Percentiles rank a stretch among this genome's conserved stretches.
These are phyloP conservation scores for Aphelenchoides bicaudatus DNA, from an alignment of 2,888 invertebrate genomes.

Conservation along the genomic window DNA sequence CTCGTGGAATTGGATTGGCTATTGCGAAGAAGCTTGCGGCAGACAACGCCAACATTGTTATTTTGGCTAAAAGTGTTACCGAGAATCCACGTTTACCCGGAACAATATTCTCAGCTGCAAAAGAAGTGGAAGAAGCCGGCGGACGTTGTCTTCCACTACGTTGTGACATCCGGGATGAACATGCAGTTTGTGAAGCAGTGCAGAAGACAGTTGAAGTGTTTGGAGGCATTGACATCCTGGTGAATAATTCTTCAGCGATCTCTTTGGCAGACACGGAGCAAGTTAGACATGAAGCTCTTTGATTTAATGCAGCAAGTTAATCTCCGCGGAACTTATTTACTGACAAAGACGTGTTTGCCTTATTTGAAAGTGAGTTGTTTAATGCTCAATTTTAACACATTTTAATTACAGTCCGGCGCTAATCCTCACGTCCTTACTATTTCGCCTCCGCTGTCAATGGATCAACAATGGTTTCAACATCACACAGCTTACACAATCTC, in stretches of 20 bases:
- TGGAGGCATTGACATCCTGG: slow-evolving; percentile 85
- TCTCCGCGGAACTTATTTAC: slow-evolving; percentile 86
- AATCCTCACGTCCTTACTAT: slow-evolving; percentile 90
- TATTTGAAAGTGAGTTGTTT: slow-evolving; percentile 76
- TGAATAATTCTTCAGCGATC: slow-evolving; percentile 90
- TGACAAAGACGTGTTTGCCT: slow-evolving; percentile 85
- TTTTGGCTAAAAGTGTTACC: slow-evolving; percentile 84
- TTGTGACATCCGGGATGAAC: slow-evolving; percentile 77
- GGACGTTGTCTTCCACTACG: slow-evolving; percentile 65
- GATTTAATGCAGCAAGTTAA: slow-evolving; percentile 93
- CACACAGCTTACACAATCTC: slow-evolving; percentile 84
- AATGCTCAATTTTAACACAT: too few species aligned
- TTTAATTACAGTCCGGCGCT: too few species aligned
- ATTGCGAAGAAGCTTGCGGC: slow-evolving; percentile 75
- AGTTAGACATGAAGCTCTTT: slow-evolving; percentile 88
- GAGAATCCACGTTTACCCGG: slow-evolving; percentile 85
- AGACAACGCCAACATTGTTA: slow-evolving; percentile 84
- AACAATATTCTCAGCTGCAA: slow-evolving; percentile 69
- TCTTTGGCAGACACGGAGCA: slow-evolving; percentile 66
- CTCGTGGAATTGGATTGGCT: slow-evolving; percentile 92
- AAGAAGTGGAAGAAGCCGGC: slow-evolving; percentile 66
- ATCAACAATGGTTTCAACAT: slow-evolving; percentile 73
- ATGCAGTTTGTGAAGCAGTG: slow-evolving; percentile 61
- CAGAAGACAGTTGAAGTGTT: slow-evolving; percentile 72
- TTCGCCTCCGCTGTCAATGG: slow-evolving; percentile 85